Base-by-base conservation (phyloP, 1,140 invertebrate species). In the Bombus cullumanus region DNA sequence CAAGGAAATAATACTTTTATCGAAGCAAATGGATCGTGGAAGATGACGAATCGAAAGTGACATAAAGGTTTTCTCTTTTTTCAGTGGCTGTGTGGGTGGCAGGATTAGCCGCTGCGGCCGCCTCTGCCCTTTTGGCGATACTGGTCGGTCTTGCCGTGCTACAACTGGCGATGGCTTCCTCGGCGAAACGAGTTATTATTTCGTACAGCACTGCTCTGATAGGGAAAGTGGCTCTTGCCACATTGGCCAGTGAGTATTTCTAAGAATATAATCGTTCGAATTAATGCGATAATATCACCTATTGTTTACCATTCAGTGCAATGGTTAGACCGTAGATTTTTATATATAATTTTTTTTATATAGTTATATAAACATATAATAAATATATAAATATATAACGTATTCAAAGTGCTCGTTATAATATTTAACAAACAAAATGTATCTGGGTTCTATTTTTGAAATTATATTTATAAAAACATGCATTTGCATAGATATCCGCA, bases 81-180 rank as follows among this genome's bases (percentile, higher is more conserved):
- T 68, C 95, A 98, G 97, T 97, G 94, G 97, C 97, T 28, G 97
- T 98, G 72, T 97, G 97, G 94, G 96, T 97, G 88, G 97, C 98
- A 66, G 98, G 98, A 47, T 94, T 98, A 76, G 96, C 97, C 71
- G 97, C 97, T 18, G 96, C 96, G 15, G 94, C 96, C 43, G 97
- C 97, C 68, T 97, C 97, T 41, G 95, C 96, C 25, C 92, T 97
- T 47, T 95, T 98, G 81, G 97, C 96, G 12, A 94, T 98, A 41
- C 97, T 98, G 94, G 97, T 97, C 92, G 95, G 97, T 71, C 94
- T 98, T 66, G 97, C 97, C 37, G 96, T 98, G 80, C 95, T 98
- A 53, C 97, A 98, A 94, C 95, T 98, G 72, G 97, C 98, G 66
- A 98, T 98, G 97, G 96, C 98, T 88, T 97, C 97, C 62, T 98